Conservation (phyloP, 2,888 invertebrate species). For the Gibbula magus region DNA sequence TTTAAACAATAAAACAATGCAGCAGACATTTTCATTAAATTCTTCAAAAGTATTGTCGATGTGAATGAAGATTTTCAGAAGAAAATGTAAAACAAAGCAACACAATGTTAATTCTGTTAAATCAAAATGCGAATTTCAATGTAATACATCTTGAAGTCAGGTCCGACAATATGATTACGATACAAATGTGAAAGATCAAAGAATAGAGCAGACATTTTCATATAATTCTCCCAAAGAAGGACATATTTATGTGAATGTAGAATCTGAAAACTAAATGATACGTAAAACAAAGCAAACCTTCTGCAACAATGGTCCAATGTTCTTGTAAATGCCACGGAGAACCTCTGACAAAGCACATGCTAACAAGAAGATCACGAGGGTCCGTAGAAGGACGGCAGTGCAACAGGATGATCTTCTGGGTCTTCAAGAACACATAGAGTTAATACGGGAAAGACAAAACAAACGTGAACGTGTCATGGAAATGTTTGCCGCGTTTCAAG, state of each 20-base stretch:
- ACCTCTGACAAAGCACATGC: not conserved
- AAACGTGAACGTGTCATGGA: constrained; percentile 1
- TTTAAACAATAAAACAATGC: too few relatives aligned
- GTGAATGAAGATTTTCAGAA: too few relatives aligned
- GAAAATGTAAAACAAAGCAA: too few relatives aligned
- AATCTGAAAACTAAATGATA: not conserved
- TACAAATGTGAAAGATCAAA: too few relatives aligned
- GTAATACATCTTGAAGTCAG: too few relatives aligned
- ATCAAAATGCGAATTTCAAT: too few relatives aligned
- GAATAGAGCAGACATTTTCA: too few relatives aligned
- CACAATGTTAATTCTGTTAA: too few relatives aligned
- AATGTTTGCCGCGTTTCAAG: not conserved
- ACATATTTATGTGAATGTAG: not conserved
- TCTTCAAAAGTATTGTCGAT: too few relatives aligned
- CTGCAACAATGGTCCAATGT: not conserved
- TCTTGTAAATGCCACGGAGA: not conserved
- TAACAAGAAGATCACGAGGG: not conserved
- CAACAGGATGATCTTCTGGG: not conserved
- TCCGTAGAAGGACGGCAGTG: not conserved
- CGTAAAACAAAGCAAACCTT: not conserved
- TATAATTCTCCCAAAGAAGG: too few relatives aligned
- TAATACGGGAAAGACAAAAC: constrained; percentile 5
- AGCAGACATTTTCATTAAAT: too few relatives aligned
- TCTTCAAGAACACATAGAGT: not conserved
- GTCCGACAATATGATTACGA: too few relatives aligned